A percentile compares a stretch with the other conserved stretches of the same genome.
Conservation (phyloP, 2,888 invertebrate genomes). For the Emesis russula region DNA sequence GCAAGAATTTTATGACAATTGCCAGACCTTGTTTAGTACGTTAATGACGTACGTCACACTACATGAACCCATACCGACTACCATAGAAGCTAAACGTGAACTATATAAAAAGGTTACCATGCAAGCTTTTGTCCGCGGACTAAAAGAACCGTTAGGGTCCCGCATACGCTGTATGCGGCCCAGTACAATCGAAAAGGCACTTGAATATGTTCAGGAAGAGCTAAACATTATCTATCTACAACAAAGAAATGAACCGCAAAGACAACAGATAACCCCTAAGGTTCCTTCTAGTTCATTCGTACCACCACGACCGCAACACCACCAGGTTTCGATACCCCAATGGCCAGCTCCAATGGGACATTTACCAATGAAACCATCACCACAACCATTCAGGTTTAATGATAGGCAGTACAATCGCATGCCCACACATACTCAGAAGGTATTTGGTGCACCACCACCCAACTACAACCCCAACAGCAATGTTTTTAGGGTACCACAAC, state of each 20-base stretch:
- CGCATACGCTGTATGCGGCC: too few species aligned
- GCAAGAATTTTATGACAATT: too few species aligned
- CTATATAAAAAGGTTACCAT: too few species aligned
- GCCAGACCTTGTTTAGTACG: too few species aligned
- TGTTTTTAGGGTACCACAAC: slow-evolving; percentile 34
- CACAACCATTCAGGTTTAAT: background rate
- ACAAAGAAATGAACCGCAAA: background rate
- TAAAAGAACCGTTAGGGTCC: too few species aligned
- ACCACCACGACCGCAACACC: background rate
- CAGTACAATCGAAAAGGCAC: too few species aligned
- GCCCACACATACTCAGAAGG: background rate
- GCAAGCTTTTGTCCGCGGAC: too few species aligned
- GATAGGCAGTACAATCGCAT: background rate
- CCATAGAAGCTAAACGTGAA: too few species aligned
- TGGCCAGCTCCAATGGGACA: background rate
- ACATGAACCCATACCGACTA: too few species aligned
- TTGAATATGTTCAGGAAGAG: too few species aligned
- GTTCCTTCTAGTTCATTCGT: background rate
- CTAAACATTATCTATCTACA: too few species aligned
- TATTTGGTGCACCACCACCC: slow-evolving; percentile 33
- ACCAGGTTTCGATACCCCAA: background rate
- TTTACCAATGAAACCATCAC: background rate
- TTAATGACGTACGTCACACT: too few species aligned
- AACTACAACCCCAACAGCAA: slow-evolving; percentile 44
- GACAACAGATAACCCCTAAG: background rate